Conservation (phyloP, 2,797 vertebrate species). For the Leontopithecus rosalia region DNA sequence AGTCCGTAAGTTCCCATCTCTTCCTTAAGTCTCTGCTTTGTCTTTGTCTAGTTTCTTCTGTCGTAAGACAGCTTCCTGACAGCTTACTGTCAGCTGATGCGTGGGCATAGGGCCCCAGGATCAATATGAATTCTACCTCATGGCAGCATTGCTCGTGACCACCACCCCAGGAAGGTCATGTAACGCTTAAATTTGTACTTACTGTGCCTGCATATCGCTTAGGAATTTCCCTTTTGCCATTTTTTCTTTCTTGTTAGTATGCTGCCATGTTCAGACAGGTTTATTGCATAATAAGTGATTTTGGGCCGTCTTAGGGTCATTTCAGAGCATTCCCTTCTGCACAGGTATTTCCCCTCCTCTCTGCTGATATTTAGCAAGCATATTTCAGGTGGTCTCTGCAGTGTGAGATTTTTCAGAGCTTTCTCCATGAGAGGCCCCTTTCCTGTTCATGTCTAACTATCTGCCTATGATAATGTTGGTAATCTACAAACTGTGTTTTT, state of each 20-base stretch:
- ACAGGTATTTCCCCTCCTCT: background rate
- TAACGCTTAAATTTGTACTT: background rate
- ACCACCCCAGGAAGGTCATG: background rate
- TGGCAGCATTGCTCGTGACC: background rate
- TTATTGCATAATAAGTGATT: background rate
- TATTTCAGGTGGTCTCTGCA: background rate
- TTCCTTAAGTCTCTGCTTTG: background rate
- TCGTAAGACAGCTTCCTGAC: background rate
- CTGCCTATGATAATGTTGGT: background rate
- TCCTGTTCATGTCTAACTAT: background rate
- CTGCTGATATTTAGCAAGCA: background rate
- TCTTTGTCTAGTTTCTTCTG: background rate
- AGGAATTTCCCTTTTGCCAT: background rate
- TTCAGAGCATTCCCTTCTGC: background rate
- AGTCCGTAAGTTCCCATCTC: background rate
- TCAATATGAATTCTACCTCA: background rate
- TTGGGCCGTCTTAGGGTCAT: background rate
- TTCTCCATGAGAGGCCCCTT: background rate
- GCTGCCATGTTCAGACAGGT: background rate
- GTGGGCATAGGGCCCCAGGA: background rate
- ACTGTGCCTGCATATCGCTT: background rate
- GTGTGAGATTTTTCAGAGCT: background rate
- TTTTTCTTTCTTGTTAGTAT: background rate
- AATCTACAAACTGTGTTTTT: background rate
- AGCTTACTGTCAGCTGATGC: background rate